Base-by-base conservation (phyloP, 2,888 invertebrate genomes). In the Chrysopilus asiliformis region DNA sequence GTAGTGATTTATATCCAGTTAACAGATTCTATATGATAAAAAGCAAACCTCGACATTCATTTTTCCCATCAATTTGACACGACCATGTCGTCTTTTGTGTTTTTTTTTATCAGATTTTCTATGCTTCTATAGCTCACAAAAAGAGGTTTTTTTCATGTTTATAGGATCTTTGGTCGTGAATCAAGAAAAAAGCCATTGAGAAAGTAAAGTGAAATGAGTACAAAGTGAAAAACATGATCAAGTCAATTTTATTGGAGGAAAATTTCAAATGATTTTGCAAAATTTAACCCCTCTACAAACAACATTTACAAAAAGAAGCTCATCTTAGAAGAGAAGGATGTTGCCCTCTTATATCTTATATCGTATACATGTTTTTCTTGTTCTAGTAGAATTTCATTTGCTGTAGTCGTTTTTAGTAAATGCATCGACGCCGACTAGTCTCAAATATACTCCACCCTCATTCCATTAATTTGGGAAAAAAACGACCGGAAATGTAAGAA, bases 241-340 rank as follows among this genome's bases (percentile, higher is more conserved):
- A 38, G 41, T 41, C 34, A 32, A 38, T 38, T 40, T 32, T 30
- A 18, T 22, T 34, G 32, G 32, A 38, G 32, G 32, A 41, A 38
- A 41, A 35, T 41, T 38, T 38, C 38, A 38, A 41, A 38, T 41
- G 41, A 41, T 38, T 35, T 41, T 24, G 38, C 41, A 41, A 38
- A 41, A 35, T 41, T 37, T 27, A 30, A 26, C 35, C 32, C 14
- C 30, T 31, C 31, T 30, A 13, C 8, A 12, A 9, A 6, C 9
- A 6, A 8, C 12, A 10, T 27, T n/a, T n/a, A 27, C n/a, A n/a
- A 9, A 6, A n/a, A 9, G 22, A 10, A 8, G 22, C 22, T 22
- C 22, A 22, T 22, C 22, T 22, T 7, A 26, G n/a, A 26, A 5
- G n/a, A 7, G 26, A 26, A 26, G 26, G 13, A 26, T 26, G 6